Evolutionary conservation across 2,113 vertebrate genomes (phyloP), one percentile per base, ranked within the genome.

Genomic region (Furnarius figulus): DNA sequence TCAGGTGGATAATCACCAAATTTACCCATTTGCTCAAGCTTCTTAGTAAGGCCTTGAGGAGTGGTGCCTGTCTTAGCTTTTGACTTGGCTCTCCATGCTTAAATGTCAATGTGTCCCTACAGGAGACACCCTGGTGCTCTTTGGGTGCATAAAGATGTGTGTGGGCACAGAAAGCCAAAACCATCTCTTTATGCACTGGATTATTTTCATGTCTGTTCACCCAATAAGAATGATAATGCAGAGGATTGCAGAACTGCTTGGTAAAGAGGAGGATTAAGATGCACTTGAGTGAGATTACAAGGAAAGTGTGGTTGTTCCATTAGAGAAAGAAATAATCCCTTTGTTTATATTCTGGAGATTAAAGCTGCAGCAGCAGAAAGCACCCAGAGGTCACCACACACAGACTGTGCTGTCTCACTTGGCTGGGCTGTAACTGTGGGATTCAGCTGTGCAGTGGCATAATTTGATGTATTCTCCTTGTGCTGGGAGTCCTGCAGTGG

Each of bases 281-380:
- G 85, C 61, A 77, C 68, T 97, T 92, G 90, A 86, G 61, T 0
- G 13, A 88, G 83, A 80, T 94, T 90, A 63, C 59, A 62, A 58
- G 75, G 56, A 63, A 72, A 82, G 53, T 0, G 3, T 42, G 59
- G 83, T 73, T 1, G 8, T 47, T 88, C 55, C 52, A 50, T 88
- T 93, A 93, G 79, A 35, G 66, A 50, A 73, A 90, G 46, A 66
- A 93, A 58, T 80, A 86, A 94, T 80, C 76, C 59, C n/a, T 92
- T 81, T 86, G 85, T 92, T 93, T 88, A 31, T 81, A 31, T 86
- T 42, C 25, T 70, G 50, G 88, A 67, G 79, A 66, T 93, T 74
- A 82, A 92, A 93, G 62, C 62, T 75, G 58, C 35, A 74, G 19
- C 55, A 93, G 65, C 84, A 89, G 81, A 61, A 87, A 49, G 30